Evolutionary conservation across 2,888 invertebrate genomes (phyloP).

Genomic region (Catotricha subobsoleta): DNA sequence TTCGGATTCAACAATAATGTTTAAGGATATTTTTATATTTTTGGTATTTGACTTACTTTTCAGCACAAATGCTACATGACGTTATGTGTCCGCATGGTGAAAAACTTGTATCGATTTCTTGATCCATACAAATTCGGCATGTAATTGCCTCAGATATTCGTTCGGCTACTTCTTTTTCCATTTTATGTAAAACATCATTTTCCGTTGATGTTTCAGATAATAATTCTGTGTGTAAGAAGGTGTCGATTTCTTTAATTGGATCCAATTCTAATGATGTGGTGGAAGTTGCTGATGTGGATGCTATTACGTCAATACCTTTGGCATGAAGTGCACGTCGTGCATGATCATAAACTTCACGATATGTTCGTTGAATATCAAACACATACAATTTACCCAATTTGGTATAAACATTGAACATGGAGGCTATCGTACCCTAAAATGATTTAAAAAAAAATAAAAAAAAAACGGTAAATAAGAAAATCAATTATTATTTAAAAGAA

Average conservation of each 20-base stretch:
- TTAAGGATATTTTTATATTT: not conserved
- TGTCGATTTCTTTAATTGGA: not conserved
- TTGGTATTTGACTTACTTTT: slow-evolving; percentile 28
- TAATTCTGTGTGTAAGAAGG: not conserved
- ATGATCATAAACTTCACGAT: slow-evolving; percentile 77
- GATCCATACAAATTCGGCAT: slow-evolving; percentile 79
- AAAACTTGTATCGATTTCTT: slow-evolving; percentile 61
- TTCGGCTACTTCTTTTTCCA: slow-evolving; percentile 29
- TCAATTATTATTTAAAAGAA: not conserved
- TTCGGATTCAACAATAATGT: not conserved
- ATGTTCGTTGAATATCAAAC: slow-evolving; percentile 76
- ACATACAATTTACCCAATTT: slow-evolving; percentile 76
- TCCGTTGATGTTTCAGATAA: slow-evolving; percentile 17
- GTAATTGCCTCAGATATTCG: slow-evolving; percentile 47
- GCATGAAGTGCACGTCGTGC: slow-evolving; percentile 57
- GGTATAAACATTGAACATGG: slow-evolving; percentile 78
- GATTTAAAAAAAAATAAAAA: slow-evolving; percentile 7
- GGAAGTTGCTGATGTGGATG: slow-evolving; percentile 2
- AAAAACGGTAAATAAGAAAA: not conserved
- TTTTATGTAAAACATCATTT: slow-evolving; percentile 24
- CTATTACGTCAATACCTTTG: slow-evolving; percentile 25
- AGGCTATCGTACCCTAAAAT: slow-evolving; percentile 62
- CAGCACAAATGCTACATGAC: slow-evolving; percentile 60
- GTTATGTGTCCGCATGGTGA: slow-evolving; percentile 79
- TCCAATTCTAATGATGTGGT: too few species aligned